These are phyloP conservation scores for Oceanodroma tethys DNA, from an alignment of 2,113 vertebrate genomes.

Conservation along the genomic window DNA sequence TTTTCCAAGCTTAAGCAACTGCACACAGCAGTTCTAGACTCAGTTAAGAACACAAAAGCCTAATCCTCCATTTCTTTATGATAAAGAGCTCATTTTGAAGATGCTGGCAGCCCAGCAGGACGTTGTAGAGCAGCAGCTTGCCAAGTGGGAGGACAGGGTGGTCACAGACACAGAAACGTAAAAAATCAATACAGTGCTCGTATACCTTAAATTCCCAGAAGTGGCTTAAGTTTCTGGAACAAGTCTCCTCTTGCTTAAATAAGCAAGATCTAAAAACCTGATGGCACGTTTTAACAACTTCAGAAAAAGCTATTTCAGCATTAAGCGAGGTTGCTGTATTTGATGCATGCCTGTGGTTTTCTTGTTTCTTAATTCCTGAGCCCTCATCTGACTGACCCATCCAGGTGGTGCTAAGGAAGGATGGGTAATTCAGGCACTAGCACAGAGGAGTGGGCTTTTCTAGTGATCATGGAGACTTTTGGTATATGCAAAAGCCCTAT, in stretches of 20 bases:
- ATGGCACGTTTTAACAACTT: not conserved
- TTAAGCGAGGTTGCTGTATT: not conserved
- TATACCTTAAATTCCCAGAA: not conserved
- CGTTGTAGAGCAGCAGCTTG: not conserved
- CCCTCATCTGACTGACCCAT: not conserved
- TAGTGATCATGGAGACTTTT: not conserved
- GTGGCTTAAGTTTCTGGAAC: not conserved
- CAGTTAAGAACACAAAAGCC: not conserved
- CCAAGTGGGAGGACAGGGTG: not conserved
- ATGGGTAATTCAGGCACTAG: fast-evolving
- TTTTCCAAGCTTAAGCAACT: not conserved
- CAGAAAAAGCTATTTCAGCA: not conserved
- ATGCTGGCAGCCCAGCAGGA: not conserved
- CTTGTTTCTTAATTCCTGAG: not conserved
- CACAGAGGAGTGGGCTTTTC: not conserved
- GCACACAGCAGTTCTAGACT: not conserved
- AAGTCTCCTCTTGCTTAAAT: not conserved
- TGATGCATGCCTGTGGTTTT: not conserved
- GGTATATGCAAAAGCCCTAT: fast-evolving
- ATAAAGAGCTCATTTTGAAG: not conserved
- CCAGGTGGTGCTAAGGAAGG: not conserved
- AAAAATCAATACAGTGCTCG: not conserved
- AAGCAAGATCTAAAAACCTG: not conserved
- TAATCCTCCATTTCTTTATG: not conserved
- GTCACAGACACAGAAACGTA: not conserved